phyloP scores from a whole-genome alignment of 2,888 invertebrate genomes.

The Drosophila pseudotalamancana region DNA sequence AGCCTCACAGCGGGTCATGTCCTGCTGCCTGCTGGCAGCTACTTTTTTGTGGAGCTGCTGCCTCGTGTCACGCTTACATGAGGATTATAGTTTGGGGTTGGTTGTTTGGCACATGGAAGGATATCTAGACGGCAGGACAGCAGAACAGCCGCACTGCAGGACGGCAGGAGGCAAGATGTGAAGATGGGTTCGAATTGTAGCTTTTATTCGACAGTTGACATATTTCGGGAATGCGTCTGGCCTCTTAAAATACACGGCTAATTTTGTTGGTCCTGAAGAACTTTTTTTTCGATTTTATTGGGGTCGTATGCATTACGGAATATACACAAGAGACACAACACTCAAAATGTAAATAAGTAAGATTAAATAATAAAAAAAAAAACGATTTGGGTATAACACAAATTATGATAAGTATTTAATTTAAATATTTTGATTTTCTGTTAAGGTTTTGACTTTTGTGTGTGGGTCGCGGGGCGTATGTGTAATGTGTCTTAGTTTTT shows the following conservation, averaged over 20 bases:
- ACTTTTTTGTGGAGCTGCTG: slow-evolving; percentile 33
- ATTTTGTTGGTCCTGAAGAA: slow-evolving; percentile 15
- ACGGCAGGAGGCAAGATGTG: slow-evolving; percentile 14
- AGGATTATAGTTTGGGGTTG: slow-evolving; percentile 66
- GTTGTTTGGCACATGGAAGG: slow-evolving; percentile 25
- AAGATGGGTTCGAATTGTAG: slow-evolving; percentile 20
- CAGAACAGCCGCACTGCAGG: neutral
- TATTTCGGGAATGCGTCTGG: slow-evolving; percentile 42
- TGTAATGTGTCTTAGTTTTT: slow-evolving; percentile 30
- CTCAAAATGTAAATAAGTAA: slow-evolving; percentile 35
- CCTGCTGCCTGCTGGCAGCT: slow-evolving; percentile 28
- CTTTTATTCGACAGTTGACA: slow-evolving; percentile 67
- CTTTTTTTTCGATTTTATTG: slow-evolving; percentile 12
- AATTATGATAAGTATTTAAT: slow-evolving; percentile 21
- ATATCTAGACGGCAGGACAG: no score
- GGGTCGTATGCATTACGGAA: neutral
- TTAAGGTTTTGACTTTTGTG: neutral
- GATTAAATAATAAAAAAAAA: slow-evolving; percentile 45
- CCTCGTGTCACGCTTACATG: slow-evolving; percentile 67
- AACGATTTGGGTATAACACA: slow-evolving; percentile 19
- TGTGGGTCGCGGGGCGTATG: slow-evolving; percentile 34
- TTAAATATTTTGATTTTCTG: slow-evolving; percentile 4
- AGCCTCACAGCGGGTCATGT: slow-evolving; percentile 39
- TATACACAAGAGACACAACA: slow-evolving; percentile 9
- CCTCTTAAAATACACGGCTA: slow-evolving; percentile 25